Percentiles rank a stretch among this genome's conserved stretches.
Conservation (phyloP, 2,888 invertebrate species). For the Ophioninae sp. region DNA sequence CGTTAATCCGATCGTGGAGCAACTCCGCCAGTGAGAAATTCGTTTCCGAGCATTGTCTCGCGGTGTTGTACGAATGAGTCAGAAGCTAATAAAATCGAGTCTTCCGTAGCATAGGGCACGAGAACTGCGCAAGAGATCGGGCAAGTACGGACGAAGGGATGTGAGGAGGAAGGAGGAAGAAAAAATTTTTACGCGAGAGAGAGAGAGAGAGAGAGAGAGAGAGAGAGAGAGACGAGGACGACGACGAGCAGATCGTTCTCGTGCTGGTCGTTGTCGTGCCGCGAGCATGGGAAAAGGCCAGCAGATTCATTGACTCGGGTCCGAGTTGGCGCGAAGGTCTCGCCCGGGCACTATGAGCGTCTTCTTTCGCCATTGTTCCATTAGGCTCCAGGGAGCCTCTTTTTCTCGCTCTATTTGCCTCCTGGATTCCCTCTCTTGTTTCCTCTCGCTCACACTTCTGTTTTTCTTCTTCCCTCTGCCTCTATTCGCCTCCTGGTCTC, state of each 20-base stretch:
- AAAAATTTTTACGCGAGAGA: background rate
- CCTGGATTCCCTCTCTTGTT: slow-evolving; percentile 1
- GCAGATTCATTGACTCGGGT: slow-evolving; percentile 78
- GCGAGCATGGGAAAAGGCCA: slow-evolving; percentile 73
- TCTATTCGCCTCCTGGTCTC: no score
- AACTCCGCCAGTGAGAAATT: background rate
- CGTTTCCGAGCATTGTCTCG: slow-evolving; percentile 1
- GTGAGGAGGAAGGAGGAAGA: slow-evolving; percentile 5
- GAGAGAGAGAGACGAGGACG: slow-evolving; percentile 52
- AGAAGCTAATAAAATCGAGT: slow-evolving; percentile 64
- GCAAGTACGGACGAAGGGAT: slow-evolving; percentile 16
- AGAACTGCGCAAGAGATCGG: slow-evolving; percentile 8
- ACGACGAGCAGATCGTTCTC: slow-evolving; percentile 45
- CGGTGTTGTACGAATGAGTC: slow-evolving; percentile 58
- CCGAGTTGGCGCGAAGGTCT: slow-evolving; percentile 68
- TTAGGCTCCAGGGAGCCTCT: slow-evolving; percentile 57
- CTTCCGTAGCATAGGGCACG: slow-evolving; percentile 29
- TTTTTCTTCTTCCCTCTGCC: no score
- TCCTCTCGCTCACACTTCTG: background rate
- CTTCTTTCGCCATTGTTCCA: slow-evolving; percentile 68
- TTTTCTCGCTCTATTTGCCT: no score
- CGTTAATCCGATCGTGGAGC: no score
- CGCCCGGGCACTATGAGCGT: slow-evolving; percentile 41
- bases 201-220: slow-evolving; percentile 15
- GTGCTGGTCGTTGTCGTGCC: slow-evolving; percentile 62